Percentiles rank a stretch among this genome's conserved stretches.
Conservation (phyloP, 2,888 invertebrate genomes). For the Drosophila testacea region DNA sequence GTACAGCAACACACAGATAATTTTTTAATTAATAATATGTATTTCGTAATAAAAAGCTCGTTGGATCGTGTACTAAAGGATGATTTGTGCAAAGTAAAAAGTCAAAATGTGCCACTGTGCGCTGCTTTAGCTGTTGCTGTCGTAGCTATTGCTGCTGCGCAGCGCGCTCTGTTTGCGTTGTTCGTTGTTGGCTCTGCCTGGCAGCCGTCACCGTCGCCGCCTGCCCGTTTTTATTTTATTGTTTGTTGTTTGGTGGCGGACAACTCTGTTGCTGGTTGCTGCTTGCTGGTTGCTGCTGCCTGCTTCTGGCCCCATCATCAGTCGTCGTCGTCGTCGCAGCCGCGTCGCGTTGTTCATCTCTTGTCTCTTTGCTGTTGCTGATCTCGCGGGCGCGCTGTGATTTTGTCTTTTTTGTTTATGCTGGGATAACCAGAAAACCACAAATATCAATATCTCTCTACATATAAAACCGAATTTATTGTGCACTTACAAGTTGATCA, state of each 20-base stretch:
- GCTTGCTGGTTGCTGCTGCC: conserved; percentile 41
- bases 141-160: conserved; percentile 55
- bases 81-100: too few species aligned
- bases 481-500: conserved; percentile 24
- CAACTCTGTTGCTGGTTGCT: conserved; percentile 40
- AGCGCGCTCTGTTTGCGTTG: conserved; percentile 46
- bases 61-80: too few species aligned
- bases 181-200: conserved; percentile 19
- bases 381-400: conserved; percentile 23
- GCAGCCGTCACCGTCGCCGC: background rate
- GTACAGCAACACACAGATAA: too few species aligned
- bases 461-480: conserved; percentile 28
- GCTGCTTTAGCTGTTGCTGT: conserved; percentile 30
- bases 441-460: conserved; percentile 11
- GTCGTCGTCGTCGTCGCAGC: conserved; percentile 54
- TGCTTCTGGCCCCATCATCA: conserved; percentile 53
- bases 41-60: too few species aligned
- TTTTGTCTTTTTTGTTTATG: conserved; percentile 2
- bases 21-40: too few species aligned
- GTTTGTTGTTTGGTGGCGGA: conserved; percentile 41
- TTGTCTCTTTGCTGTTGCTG: conserved; percentile 32
- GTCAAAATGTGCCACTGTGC: conserved; percentile 2
- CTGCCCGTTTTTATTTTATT: conserved; percentile 29
- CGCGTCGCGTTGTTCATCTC: conserved; percentile 62
- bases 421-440: conserved; percentile 1